phyloP scores from a whole-genome alignment of 2,888 invertebrate genomes.

The Agrilus cyanescens region DNA sequence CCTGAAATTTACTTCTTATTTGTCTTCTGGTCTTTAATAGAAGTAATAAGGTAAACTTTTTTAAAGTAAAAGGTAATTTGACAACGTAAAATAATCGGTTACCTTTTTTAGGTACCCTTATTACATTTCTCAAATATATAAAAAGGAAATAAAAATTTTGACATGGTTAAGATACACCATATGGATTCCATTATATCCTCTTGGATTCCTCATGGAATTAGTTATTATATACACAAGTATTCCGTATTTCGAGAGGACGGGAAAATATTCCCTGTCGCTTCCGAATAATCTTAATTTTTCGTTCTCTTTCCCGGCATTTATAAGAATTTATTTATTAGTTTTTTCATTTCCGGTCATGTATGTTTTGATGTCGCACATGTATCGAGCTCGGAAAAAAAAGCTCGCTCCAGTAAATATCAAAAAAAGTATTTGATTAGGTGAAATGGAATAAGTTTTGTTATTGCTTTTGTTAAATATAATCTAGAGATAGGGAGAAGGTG shows the following conservation, averaged over 20 bases:
- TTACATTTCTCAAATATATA: slow-evolving; percentile 72
- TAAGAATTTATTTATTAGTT: slow-evolving; percentile 60
- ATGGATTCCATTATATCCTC: slow-evolving; percentile 89
- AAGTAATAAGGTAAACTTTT: slow-evolving; percentile 60
- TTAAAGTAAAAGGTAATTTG: neutral
- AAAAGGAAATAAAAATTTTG: slow-evolving; percentile 57
- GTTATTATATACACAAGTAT: slow-evolving; percentile 71
- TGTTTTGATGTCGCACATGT: slow-evolving; percentile 76
- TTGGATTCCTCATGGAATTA: slow-evolving; percentile 81
- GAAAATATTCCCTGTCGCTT: slow-evolving; percentile 58
- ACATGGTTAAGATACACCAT: slow-evolving; percentile 90
- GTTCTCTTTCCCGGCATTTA: slow-evolving; percentile 4
- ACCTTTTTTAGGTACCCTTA: slow-evolving; percentile 69
- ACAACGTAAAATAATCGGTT: neutral
- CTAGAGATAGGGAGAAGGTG: too few species aligned
- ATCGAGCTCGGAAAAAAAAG: slow-evolving; percentile 57
- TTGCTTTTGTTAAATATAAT: too few species aligned
- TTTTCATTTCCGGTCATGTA: slow-evolving; percentile 67
- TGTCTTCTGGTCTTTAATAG: slow-evolving; percentile 68
- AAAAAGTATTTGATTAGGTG: too few species aligned
- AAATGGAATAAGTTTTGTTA: too few species aligned
- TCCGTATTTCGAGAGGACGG: slow-evolving; percentile 79
- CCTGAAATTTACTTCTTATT: slow-evolving; percentile 85
- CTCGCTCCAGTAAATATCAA: slow-evolving; percentile 36
- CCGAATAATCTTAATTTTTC: slow-evolving; percentile 74